A percentile compares a stretch with the other conserved stretches of the same genome.
phyloP scores from a whole-genome alignment of 2,113 vertebrate species.

The Pedetes capensis region DNA sequence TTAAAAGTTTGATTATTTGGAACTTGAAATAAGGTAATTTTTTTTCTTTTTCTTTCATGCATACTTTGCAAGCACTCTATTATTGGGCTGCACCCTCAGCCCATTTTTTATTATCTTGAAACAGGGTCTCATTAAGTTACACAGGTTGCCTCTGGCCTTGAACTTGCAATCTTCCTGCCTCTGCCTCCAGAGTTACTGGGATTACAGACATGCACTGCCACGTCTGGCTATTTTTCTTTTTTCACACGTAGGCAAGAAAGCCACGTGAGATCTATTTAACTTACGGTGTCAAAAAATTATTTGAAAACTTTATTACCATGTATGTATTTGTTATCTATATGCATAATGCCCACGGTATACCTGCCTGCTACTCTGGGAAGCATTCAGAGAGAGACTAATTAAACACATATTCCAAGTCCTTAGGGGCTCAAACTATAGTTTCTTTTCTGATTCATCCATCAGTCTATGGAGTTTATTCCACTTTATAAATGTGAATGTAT shows the following conservation, averaged over 20 bases:
- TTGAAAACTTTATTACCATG: not conserved
- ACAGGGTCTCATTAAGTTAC: too few relatives aligned
- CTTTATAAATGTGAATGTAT: not conserved
- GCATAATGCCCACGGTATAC: not conserved
- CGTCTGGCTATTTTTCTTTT: too few relatives aligned
- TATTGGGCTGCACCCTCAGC: too few relatives aligned
- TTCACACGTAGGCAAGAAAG: not conserved
- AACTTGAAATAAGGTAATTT: not conserved
- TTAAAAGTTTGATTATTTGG: constrained; percentile 5
- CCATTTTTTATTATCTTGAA: too few relatives aligned
- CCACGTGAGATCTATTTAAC: not conserved
- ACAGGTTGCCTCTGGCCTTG: too few relatives aligned
- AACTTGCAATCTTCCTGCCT: not conserved
- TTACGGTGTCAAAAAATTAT: not conserved
- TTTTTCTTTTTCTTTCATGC: too few relatives aligned
- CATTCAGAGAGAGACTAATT: not conserved
- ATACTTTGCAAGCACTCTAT: too few relatives aligned
- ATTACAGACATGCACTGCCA: too few relatives aligned
- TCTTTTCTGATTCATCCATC: not conserved
- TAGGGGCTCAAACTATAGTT: not conserved
- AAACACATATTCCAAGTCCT: not conserved
- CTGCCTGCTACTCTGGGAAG: not conserved
- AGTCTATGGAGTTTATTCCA: not conserved
- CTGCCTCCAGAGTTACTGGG: too few relatives aligned
- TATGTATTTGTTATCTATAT: not conserved